Evolutionary conservation across 2,888 invertebrate genomes (phyloP), one percentile per base, ranked within the genome.

Genomic region (Cephus spinipes): DNA sequence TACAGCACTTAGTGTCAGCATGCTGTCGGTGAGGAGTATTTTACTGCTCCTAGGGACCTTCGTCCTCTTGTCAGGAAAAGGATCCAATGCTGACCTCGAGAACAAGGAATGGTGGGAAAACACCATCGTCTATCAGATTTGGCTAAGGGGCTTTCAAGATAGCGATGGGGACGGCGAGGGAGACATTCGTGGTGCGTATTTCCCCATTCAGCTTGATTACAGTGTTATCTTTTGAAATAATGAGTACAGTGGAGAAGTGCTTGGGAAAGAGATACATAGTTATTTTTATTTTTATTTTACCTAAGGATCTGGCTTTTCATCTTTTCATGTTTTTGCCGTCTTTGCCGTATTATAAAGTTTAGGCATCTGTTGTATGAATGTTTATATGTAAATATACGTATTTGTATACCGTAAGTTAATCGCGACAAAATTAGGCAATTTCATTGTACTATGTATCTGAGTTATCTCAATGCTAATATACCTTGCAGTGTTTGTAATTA

Each of bases 81-180:
- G 75, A 15, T 31, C 1, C 30, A 68, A 73, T 31, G 69, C 75
- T 36, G 33, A 75, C 69, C 32, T 69, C 9, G 12, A 15, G 11
- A 30, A 77, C 2, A 84, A 76, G 71, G 83, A 89, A 81, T 89
- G 89, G 89, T 86, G 89, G 85, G 82, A 88, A 78, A 85, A 83
- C 35, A 83, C 86, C 1, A 77, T 88, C 73, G 85, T 89, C 31
- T 89, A 89, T 81, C 86, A 89, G 75, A 85, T 89, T 36, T 87
- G 84, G 87, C 86, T 87, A 15, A 83, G 85, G 76, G 84, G 86
- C 40, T 90, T 87, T 75, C 89, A 87, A 76, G 89, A 89, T 40
- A 89, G 87, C 77, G 79, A 89, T 69, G 89, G 85, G 0, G 85
- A 90, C 36, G 89, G 89, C 4, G 82, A 84, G 55, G 89, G 89